These are phyloP conservation scores for Tigriopus japonicus DNA, from an alignment of 1,140 invertebrate genomes.

Conservation along the genomic window DNA sequence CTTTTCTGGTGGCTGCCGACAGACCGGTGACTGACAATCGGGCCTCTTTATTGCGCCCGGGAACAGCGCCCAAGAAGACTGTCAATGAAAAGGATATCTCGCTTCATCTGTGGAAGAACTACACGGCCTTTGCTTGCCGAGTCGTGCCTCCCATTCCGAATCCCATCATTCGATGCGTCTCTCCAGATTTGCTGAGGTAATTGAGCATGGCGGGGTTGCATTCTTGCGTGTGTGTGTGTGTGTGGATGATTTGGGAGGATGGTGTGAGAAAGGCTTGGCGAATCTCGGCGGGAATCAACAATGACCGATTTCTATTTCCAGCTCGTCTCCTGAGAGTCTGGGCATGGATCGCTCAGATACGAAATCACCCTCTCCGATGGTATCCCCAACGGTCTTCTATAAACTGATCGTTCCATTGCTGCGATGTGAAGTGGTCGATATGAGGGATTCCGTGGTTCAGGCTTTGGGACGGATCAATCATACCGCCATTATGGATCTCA, in stretches of 20 bases:
- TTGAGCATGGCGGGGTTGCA: constrained; percentile 22
- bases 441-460: constrained; percentile 75
- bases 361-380: constrained; percentile 17
- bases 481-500: constrained; percentile 75
- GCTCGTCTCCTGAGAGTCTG: constrained; percentile 63
- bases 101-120: constrained; percentile 87
- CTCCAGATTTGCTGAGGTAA: constrained; percentile 76
- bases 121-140: constrained; percentile 79
- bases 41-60: constrained; percentile 64
- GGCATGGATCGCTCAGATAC: constrained; percentile 44
- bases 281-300: no score
- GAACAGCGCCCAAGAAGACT: constrained; percentile 53
- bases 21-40: constrained; percentile 91
- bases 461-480: constrained; percentile 84
- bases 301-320: constrained; percentile 15
- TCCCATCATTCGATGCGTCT: constrained; percentile 64
- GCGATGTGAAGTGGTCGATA: constrained; percentile 67
- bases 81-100: constrained; percentile 77
- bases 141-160: constrained; percentile 65
- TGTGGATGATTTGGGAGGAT: no score
- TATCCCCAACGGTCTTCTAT: constrained; percentile 63
- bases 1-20: constrained; percentile 21
- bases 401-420: constrained; percentile 72
- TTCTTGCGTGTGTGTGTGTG: no score
- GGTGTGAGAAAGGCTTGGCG: no score